Base-by-base conservation (phyloP, 64 coral and sea anemone species). In the Platygyra sinensis region DNA sequence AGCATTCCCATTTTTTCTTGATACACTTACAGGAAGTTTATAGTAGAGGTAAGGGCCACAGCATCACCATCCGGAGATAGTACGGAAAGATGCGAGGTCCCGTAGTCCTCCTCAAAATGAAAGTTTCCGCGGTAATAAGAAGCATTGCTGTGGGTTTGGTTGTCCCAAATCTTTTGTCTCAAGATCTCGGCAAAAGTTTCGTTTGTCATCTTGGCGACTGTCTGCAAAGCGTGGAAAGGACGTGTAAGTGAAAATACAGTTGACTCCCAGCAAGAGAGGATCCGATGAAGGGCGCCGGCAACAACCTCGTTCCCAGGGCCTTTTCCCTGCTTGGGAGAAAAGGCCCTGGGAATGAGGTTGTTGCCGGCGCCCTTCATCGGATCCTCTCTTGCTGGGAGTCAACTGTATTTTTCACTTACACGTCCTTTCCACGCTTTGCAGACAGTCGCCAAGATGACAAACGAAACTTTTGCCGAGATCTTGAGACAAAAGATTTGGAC, bases 81-180 rank as follows among this genome's bases (percentile, higher is more conserved):
- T 27, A 96, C 79, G 12, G 94, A 96, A 13, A 96, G 65, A 83
- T 96, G 94, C 19, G 90, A 86, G 24, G 94, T 96, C 12, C 94
- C 94, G 20, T 84, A 80, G 61, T 89, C 94, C 80, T 86, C 73
- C 24, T 57, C 54, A 77, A 88, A 79, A 49, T 63, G 24, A 39
- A 83, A 79, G 5, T 80, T 80, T 24, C 78, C 94, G 76, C 42
- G 42, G 42, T 96, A 96, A 52, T 93, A 92, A 18, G 90, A 93
- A 55, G 88, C 61, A 64, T 93, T 93, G 42, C 79, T 72, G 52
- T 89, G 90, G 4, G 94, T 96, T 32, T 55, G 89, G 42, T 83
- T 85, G 65, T 96, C 90, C 18, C 80, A 86, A 67, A 96, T 96
- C 25, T 89, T 96, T 24, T 69, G 38, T 51, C 92, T 78, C 24